Conservation (phyloP, 2,797 vertebrate species). For the Semaprochilodus insignis region DNA sequence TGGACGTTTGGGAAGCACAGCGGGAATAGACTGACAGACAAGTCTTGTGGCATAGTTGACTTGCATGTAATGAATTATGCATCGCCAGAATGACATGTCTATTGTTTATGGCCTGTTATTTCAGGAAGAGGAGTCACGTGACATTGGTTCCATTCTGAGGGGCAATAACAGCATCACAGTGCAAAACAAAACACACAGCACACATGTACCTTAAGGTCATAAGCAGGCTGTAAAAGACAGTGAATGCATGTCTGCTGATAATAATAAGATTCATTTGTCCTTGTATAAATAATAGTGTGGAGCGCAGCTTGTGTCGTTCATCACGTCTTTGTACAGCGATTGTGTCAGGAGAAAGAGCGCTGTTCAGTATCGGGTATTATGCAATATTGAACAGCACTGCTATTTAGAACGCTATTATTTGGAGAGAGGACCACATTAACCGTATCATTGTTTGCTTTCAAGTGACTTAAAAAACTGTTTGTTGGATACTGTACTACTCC, state of each 20-base stretch:
- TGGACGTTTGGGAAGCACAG: neutral
- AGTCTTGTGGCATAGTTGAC: neutral
- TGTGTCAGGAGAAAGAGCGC: neutral
- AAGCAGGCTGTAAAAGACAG: neutral
- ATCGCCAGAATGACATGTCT: neutral
- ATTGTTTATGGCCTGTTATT: conserved; percentile 31
- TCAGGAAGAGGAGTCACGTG: neutral
- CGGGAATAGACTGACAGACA: neutral
- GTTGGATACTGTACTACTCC: conserved; percentile 5
- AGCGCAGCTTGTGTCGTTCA: conserved; percentile 7
- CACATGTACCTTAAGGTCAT: conserved; percentile 2
- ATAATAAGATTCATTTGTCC: conserved; percentile 21
- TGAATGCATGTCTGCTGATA: neutral
- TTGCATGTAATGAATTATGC: conserved; percentile 21
- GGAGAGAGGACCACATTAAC: conserved; percentile 2
- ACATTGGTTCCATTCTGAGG: neutral
- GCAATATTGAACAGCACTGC: neutral
- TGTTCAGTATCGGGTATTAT: neutral
- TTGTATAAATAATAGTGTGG: conserved; percentile 29
- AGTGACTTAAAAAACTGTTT: conserved; percentile 1
- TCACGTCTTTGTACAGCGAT: conserved; percentile 6
- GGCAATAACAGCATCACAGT: neutral
- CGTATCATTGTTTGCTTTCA: neutral
- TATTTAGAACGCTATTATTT: neutral
- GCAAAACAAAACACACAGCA: conserved; percentile 5